These are phyloP conservation scores for Eudyptes chrysolophus DNA, from an alignment of 2,113 vertebrate species.

Conservation along the genomic window DNA sequence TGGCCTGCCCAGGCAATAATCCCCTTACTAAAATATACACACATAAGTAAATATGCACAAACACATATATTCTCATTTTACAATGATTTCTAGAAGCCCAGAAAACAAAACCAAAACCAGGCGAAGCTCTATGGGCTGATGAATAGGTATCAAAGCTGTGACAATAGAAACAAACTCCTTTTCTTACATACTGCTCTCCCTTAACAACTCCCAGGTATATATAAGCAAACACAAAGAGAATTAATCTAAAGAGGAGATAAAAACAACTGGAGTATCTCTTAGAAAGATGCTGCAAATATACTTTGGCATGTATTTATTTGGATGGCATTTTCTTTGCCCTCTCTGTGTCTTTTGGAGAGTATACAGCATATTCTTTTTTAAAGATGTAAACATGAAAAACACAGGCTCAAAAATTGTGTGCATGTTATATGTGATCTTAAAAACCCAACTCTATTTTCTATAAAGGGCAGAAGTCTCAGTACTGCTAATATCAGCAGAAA, in stretches of 20 bases:
- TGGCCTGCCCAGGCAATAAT: neutral
- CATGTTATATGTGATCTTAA: neutral
- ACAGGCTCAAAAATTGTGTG: neutral
- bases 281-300: slow-evolving; percentile 27
- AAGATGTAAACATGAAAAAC: slow-evolving; percentile 1
- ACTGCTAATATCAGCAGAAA: slow-evolving; percentile 33
- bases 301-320: slow-evolving; percentile 29
- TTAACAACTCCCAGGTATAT: neutral
- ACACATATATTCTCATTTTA: neutral
- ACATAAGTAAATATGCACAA: neutral
- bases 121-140: neutral
- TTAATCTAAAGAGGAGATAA: neutral
- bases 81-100: neutral
- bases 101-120: neutral
- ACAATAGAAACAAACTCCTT: neutral
- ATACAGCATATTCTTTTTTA: neutral
- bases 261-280: neutral
- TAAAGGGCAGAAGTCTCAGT: neutral
- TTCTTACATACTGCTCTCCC: neutral
- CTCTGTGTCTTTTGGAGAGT: neutral
- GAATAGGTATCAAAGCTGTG: neutral
- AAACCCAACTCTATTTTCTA: neutral
- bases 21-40: neutral
- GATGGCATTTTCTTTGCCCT: slow-evolving; percentile 7
- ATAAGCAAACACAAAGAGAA: neutral